Evolutionary conservation across 2,797 vertebrate species (phyloP).

Genomic region (Scomberomorus guttatus): DNA sequence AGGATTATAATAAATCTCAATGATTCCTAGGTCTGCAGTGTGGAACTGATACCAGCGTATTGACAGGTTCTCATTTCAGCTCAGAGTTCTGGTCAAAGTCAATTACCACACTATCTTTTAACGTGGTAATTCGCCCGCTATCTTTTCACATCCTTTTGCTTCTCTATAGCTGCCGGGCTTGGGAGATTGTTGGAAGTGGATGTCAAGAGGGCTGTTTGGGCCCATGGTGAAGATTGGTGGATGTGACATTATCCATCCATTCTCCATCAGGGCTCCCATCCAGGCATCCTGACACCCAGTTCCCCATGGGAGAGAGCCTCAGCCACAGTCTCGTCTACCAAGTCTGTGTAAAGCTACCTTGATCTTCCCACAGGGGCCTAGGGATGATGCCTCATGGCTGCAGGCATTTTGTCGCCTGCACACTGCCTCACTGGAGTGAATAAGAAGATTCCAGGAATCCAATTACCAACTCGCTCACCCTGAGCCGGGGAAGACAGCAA

Average conservation of each 20-base stretch:
- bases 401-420: conserved; percentile 77
- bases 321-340: conserved; percentile 66
- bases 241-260: conserved; percentile 42
- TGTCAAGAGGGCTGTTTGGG: conserved; percentile 27
- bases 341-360: conserved; percentile 75
- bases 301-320: conserved; percentile 56
- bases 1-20: conserved; percentile 44
- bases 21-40: conserved; percentile 16
- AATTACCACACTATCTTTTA: conserved; percentile 47
- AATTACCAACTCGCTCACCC: conserved; percentile 78
- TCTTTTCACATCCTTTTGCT: conserved; percentile 47
- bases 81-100: conserved; percentile 44
- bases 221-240: conserved; percentile 15
- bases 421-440: conserved; percentile 73
- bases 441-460: conserved; percentile 84
- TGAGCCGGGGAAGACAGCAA: conserved; percentile 64
- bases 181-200: conserved; percentile 38
- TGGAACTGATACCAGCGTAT: conserved; percentile 13
- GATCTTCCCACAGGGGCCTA: conserved; percentile 73
- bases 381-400: conserved; percentile 70
- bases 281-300: conserved; percentile 44
- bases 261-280: conserved; percentile 51
- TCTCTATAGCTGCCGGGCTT: conserved; percentile 20
- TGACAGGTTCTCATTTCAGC: conserved; percentile 12
- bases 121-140: conserved; percentile 12